Base-by-base conservation (phyloP, 2,797 vertebrate species). In the Schizothorax lantsangensis region DNA sequence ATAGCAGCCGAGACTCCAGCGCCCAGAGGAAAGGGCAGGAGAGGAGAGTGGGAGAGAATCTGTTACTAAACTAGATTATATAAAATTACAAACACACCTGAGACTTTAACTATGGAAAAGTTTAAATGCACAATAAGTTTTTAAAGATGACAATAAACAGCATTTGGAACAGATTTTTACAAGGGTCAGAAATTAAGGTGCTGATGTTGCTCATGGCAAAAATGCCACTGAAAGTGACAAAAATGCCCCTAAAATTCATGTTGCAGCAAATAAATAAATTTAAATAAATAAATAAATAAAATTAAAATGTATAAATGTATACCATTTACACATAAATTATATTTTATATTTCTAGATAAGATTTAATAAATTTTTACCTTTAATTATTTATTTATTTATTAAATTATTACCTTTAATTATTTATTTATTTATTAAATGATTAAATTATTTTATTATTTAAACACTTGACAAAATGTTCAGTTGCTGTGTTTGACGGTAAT, bases 1-100 rank as follows among this genome's bases (percentile, higher is more conserved):
- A 81, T 62, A 81, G 33, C 79, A 75, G 17, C 71, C 6, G 23
- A 33, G 69, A 79, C 52, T 47, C 38, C n/a, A 75, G 45, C 54
- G 52, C 36, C 66, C 49, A 33, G 11, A 69, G 36, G 68, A 38
- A 81, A 66, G 64, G 14, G n/a, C 78, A 49, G 17, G 62, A 54
- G 66, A 26, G 40, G 23, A 43, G 12, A 43, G 40, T 26, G 12
- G 71, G 40, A 49, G 26, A 68, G 62, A 19, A 68, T 12, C 6
- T 30, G n/a, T 19, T 59, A 36, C 7, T 57, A 52, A 54, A 72
- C 15, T 59, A 59, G 33, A 69, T 57, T 43, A 26, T 21, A 17
- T 59, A 59, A 72, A 1, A 23, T 30, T 33, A 6, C 6, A 40
- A 26, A 26, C 15, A 26, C 30, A 30, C 38, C 23, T 74, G 23